Conservation (phyloP, 1,140 invertebrate species). For the Heliconius eleuchia region DNA sequence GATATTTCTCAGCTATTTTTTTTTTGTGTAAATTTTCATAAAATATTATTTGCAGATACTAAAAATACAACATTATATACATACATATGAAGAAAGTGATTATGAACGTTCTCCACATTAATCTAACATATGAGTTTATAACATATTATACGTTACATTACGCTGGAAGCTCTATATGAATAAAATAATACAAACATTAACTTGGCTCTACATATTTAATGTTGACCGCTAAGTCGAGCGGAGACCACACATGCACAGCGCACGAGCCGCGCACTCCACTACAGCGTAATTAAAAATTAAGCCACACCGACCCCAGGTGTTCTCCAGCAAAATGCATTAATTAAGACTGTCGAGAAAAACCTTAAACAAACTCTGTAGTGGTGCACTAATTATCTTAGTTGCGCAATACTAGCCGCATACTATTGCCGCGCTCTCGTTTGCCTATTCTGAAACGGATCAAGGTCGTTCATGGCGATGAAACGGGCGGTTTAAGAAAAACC, state of each 20-base stretch:
- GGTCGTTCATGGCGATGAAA: neutral
- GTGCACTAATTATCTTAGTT: slow-evolving; percentile 58
- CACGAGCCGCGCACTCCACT: slow-evolving; percentile 36
- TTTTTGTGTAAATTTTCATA: neutral
- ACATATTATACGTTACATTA: neutral
- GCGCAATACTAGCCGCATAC: slow-evolving; percentile 35
- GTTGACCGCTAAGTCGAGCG: slow-evolving; percentile 24
- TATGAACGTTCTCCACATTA: neutral
- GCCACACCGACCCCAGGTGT: slow-evolving; percentile 57
- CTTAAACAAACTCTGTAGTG: slow-evolving; percentile 55
- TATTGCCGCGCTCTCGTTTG: slow-evolving; percentile 21
- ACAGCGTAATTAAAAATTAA: slow-evolving; percentile 65
- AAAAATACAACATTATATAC: neutral
- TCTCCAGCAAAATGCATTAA: slow-evolving; percentile 68
- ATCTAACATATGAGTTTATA: no score
- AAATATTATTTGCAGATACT: neutral
- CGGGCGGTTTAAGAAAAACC: neutral
- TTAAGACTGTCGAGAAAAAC: slow-evolving; percentile 63
- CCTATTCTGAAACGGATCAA: slow-evolving; percentile 26
- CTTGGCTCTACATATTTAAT: slow-evolving; percentile 14
- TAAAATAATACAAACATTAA: slow-evolving; percentile 11
- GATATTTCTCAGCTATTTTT: neutral
- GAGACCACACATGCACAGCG: slow-evolving; percentile 18
- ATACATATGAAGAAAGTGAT: neutral
- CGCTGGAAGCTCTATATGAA: neutral